These are phyloP conservation scores for Sciurus niger DNA, from an alignment of 2,113 vertebrate species.

Conservation along the genomic window DNA sequence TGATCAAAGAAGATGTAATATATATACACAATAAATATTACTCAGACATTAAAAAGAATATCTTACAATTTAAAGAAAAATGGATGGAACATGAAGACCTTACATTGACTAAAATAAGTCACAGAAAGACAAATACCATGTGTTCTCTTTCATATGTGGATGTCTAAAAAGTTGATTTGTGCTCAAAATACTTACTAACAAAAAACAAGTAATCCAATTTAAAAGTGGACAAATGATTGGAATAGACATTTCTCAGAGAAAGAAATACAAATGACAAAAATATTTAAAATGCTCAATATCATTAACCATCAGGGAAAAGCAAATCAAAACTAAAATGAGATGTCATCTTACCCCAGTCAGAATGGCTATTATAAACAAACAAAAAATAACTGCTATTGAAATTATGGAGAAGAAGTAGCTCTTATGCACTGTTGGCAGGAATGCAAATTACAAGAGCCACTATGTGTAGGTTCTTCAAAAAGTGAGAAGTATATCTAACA, in stretches of 20 bases:
- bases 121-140: neutral
- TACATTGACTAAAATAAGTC: neutral
- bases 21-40: neutral
- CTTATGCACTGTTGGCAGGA: neutral
- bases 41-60: neutral
- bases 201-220: neutral
- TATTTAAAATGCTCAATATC: neutral
- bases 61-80: neutral
- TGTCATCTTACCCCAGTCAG: neutral
- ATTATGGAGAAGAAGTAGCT: neutral
- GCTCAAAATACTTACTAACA: neutral
- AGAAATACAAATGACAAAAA: neutral
- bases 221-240: neutral
- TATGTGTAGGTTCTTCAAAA: neutral
- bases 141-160: neutral
- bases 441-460: neutral
- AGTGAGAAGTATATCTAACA: neutral
- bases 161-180: neutral
- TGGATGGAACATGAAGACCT: too few species aligned
- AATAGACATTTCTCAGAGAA: neutral
- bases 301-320: neutral
- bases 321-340: neutral
- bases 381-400: neutral
- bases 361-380: neutral
- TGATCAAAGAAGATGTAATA: neutral